phyloP scores from a whole-genome alignment of 1,140 invertebrate genomes.

The Neodiprion pinetum region DNA sequence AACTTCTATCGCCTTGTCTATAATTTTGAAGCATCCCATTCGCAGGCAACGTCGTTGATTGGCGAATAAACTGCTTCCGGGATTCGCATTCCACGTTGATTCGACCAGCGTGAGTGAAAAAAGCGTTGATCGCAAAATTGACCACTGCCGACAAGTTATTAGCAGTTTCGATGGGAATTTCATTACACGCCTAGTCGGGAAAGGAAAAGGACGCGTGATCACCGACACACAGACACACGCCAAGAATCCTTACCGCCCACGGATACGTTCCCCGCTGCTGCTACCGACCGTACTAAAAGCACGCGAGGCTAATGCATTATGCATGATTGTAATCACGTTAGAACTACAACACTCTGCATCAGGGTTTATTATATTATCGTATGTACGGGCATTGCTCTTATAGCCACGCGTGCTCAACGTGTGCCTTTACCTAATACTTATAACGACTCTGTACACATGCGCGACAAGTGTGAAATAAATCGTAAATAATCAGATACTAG shows the following conservation, averaged over 20 bases:
- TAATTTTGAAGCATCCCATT: no score
- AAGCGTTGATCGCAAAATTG: no score
- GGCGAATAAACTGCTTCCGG: no score
- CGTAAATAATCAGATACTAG: no score
- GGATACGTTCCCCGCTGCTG: background rate
- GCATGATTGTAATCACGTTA: conserved; percentile 1
- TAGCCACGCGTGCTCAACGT: no score
- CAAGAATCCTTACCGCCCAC: background rate
- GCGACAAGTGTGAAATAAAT: no score
- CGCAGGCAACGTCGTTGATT: no score
- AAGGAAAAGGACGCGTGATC: background rate
- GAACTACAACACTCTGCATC: conserved; percentile 2
- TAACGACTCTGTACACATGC: no score
- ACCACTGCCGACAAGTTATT: background rate
- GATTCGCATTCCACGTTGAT: no score
- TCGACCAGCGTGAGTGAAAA: no score
- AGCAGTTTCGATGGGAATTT: background rate
- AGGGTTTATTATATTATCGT: conserved; percentile 1
- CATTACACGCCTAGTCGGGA: background rate
- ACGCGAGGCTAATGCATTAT: background rate
- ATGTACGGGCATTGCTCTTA: background rate
- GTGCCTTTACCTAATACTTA: no score
- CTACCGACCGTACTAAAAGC: background rate
- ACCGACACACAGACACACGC: background rate
- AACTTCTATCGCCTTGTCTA: no score